Evolutionary conservation across 1,140 invertebrate genomes (phyloP), one percentile per base, ranked within the genome.

Genomic region (Drosophila athabasca): DNA sequence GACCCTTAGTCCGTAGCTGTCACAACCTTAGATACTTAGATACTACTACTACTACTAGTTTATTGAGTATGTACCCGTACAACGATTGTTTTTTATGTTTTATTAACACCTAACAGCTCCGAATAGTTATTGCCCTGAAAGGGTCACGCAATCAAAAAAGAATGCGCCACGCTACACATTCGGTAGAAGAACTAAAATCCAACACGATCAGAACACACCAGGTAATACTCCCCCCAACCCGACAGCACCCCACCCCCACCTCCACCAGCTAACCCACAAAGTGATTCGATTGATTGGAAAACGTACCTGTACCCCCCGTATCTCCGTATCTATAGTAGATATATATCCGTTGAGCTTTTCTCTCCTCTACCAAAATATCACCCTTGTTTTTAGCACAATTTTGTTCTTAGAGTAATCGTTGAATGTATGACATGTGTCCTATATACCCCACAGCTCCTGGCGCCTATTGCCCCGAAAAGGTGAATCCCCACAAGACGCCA

Each of bases 381-480:
- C 22, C 17, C 17, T 19, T 19, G 17, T 24, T 24, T 35, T 5
- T 39, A 13, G 35, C 35, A 39, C 35, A 5, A 11, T 39, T 5
- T 13, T 39, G 35, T 39, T 13, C 13, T 11, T 39, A 39, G 35
- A 11, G 35, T 39, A 39, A 39, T 39, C 11, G 35, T 39, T 39
- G 35, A 13, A 39, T 39, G 35, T 39, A 39, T 39, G 35, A 39
- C 35, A 39, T 39, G 31, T 35, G 9, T 39, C 65, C 44, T 49
- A 11, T 64, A 3, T 2, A 8, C 31, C 58, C 91, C 57, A 93
- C 95, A 85, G 95, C 93, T 49, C 94, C 94, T 22, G 93, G 93
- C 83, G 92, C 93, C 53, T 95, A 95, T 89, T 89, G 92, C 71
- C 94, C 95, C 22, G 95, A 96, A 91, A 94, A 94, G 58, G 91